Percentiles rank a stretch among this genome's conserved stretches.
phyloP scores from a whole-genome alignment of 2,888 invertebrate species.

The Sceliomorpha sp. region DNA sequence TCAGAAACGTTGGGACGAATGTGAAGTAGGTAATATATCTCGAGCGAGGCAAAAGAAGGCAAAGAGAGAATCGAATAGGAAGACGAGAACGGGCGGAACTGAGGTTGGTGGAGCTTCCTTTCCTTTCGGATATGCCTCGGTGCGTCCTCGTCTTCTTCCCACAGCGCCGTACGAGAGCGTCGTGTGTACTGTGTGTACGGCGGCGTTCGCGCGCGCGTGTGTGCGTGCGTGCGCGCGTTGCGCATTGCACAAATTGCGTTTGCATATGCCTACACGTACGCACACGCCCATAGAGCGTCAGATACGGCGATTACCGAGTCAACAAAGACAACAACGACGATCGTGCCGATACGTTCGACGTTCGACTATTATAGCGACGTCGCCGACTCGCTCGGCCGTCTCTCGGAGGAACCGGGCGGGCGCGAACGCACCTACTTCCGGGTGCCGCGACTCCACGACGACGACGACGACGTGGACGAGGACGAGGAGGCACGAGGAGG shows the following conservation, averaged over 20 bases:
- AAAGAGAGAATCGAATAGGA: slow-evolving; percentile 63
- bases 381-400: slow-evolving; percentile 52
- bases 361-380: slow-evolving; percentile 66
- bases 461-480: too few relatives aligned
- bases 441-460: slow-evolving; percentile 52
- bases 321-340: slow-evolving; percentile 68
- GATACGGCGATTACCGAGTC: slow-evolving; percentile 35
- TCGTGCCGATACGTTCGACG: slow-evolving; percentile 65
- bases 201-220: slow-evolving; percentile 16
- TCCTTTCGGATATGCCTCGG: slow-evolving; percentile 71
- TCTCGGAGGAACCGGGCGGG: slow-evolving; percentile 62
- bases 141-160: slow-evolving; percentile 75
- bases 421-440: slow-evolving; percentile 69
- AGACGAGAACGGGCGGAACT: slow-evolving; percentile 79
- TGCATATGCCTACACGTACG: too few relatives aligned
- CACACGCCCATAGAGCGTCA: slow-evolving; percentile 20
- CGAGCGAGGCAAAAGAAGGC: slow-evolving; percentile 27
- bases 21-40: slow-evolving; percentile 36
- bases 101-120: slow-evolving; percentile 79
- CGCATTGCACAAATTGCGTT: slow-evolving; percentile 10
- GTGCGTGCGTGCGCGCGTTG: slow-evolving; percentile 38
- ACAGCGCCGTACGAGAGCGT: slow-evolving; percentile 63
- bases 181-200: too few relatives aligned
- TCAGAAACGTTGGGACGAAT: slow-evolving; percentile 11
- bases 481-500: too few relatives aligned